A percentile compares a stretch with the other conserved stretches of the same genome.
These are phyloP conservation scores for Cynopterus brachyotis DNA, from an alignment of 2,113 vertebrate genomes.

Conservation along the genomic window DNA sequence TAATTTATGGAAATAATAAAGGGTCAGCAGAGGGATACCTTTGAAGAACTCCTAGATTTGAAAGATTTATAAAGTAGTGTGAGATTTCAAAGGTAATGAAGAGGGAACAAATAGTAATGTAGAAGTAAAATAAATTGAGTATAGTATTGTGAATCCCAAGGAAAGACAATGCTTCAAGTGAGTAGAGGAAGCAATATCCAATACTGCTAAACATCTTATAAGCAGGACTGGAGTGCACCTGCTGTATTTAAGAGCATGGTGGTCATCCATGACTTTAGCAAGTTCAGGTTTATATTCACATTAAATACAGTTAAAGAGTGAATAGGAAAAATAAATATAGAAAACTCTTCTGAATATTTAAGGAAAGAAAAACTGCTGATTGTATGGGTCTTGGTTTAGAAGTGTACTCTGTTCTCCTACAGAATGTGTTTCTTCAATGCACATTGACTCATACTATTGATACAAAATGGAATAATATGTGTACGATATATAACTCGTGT, in stretches of 20 bases:
- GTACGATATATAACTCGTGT: background rate
- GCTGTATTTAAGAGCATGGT: background rate
- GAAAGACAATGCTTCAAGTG: background rate
- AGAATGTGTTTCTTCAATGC: background rate
- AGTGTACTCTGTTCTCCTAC: background rate
- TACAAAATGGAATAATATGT: background rate
- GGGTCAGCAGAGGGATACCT: background rate
- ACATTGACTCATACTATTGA: background rate
- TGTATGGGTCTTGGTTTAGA: background rate
- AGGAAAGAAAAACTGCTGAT: background rate
- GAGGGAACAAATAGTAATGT: background rate
- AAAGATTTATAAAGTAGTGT: background rate
- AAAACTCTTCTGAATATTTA: background rate
- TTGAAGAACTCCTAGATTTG: background rate
- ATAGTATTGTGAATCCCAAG: background rate
- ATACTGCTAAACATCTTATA: background rate
- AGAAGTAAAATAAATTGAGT: background rate
- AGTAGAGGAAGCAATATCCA: background rate
- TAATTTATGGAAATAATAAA: background rate
- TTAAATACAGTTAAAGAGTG: background rate
- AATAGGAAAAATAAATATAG: background rate
- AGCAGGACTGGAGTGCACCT: background rate
- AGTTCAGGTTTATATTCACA: background rate
- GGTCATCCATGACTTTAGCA: background rate
- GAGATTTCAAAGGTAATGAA: background rate